These are phyloP conservation scores for Ruditapes philippinarum DNA, from an alignment of 1,140 invertebrate species.

Conservation along the genomic window DNA sequence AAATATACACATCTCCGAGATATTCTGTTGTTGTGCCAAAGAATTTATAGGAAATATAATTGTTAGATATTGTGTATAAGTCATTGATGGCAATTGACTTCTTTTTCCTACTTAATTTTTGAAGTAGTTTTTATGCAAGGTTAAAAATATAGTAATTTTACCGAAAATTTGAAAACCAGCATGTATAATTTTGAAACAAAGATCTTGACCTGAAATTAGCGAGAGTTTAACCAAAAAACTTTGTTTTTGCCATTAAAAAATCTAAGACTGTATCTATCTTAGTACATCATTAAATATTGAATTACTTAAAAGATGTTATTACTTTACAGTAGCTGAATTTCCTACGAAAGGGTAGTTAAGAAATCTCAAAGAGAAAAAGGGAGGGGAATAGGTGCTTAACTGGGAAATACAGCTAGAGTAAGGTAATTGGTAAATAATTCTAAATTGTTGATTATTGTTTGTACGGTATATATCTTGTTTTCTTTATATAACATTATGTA, in stretches of 20 bases:
- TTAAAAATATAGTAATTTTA: too few relatives aligned
- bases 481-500: slow-evolving; percentile 60
- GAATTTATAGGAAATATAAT: background rate
- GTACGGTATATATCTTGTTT: slow-evolving; percentile 63
- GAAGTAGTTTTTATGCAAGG: too few relatives aligned
- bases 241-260: background rate
- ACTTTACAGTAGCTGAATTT: slow-evolving; percentile 27
- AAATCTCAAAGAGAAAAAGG: background rate
- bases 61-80: background rate
- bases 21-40: slow-evolving; percentile 9
- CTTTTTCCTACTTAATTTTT: too few relatives aligned
- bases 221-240: background rate
- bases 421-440: background rate
- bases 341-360: background rate
- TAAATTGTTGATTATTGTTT: slow-evolving; percentile 64
- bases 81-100: too few relatives aligned
- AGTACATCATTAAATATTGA: background rate
- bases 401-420: background rate
- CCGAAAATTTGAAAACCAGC: too few relatives aligned
- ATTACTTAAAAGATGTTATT: background rate
- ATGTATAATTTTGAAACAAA: too few relatives aligned
- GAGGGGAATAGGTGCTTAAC: background rate
- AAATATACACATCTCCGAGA: background rate
- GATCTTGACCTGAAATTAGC: background rate
- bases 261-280: background rate